Evolutionary conservation across 2,113 vertebrate species (phyloP), one percentile per base, ranked within the genome.

Genomic region (Prochilodus magdalenae): DNA sequence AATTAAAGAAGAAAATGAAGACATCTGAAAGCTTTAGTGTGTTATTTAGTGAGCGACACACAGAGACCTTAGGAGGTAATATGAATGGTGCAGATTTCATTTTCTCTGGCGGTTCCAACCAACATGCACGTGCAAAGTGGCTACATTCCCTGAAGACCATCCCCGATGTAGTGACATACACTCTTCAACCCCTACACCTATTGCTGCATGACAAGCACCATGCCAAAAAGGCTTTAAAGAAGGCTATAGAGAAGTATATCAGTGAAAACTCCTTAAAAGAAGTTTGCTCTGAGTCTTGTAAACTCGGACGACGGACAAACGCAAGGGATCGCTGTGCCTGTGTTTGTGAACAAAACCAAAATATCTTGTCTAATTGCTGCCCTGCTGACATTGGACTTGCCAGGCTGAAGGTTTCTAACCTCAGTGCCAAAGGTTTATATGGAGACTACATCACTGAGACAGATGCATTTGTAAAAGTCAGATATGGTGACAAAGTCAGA

Each of bases 221-320:
- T 29, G 92, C 89, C 0, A 62, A 33, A 3, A 69, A 3, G 0
- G 85, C 90, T 36, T 82, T 95, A 44, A 88, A 87, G 80, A 57
- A 29, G 57, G 92, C 93, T 0, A 24, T 95, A 14, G 92, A 93
- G 51, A 82, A 85, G 14, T 95, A 95, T 15, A 85, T 96, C 63
- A 30, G 8, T 11, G 20, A 82, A 40, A 92, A 87, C 24, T 91
- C 89, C 0, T 84, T 91, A 15, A 83, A 91, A 44, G 11, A 5
- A 44, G 40, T 44, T 44, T 44, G 40, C 40, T 44, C 40, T 1
- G 8, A 10, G 8, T 44, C 40, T 44, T 44, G 40, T 44, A 44
- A 44, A 10, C 5, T 7, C 5, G 4, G 40, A 10, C 40, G 11
- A 4, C 36, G 7, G 36, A 36, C 4, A 1, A 44, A 44, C 8